Base-by-base conservation (phyloP, 2,113 vertebrate genomes). In the Perognathus longimembris region DNA sequence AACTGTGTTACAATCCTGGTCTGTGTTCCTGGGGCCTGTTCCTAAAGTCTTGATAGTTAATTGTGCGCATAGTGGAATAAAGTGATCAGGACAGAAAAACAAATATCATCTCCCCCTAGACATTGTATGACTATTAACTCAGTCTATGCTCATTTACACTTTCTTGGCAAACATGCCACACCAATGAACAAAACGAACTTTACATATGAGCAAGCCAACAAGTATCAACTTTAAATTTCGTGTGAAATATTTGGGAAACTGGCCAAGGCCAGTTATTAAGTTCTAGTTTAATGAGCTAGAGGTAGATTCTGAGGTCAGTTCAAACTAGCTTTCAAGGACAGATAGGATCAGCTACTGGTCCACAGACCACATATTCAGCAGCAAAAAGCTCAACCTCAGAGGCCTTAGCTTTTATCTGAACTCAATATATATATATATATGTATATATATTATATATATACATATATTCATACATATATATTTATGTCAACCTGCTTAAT, bases 161-260 rank as follows among this genome's bases (percentile, higher is more conserved):
- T 86, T 67, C 36, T 80, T 28, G 34, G 73, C n/a, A 87, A 61
- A 59, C 24, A 21, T 26, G 17, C 21, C 4, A 34, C 0, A 54
- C 18, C 5, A 69, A 0, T 54, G 26, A 80, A 45, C 71, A 85
- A 89, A 70, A 76, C 69, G n/a, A 66, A n/a, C 12, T 24, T 88
- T 80, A 34, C 5, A 32, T 22, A 32, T 78, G 88, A 89, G 22
- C 73, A 92, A 66, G 40, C 36, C 6, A 84, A 59, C 6, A 59
- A 18, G 30, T 93, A 78, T 32, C 26, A 45, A 85, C 40, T 54
- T 92, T 73, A 71, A 83, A 67, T 11, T 94, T n/a, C 22, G 71
- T 21, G 24, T 71, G 20, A 78, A 80, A 57, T n/a, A 76, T 63
- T 69, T 84, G 59, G n/a, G 66, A 24, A 79, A 32, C 26, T 54